Evolutionary conservation across 2,113 vertebrate genomes (phyloP).

Genomic region (Chinchilla lanigera): DNA sequence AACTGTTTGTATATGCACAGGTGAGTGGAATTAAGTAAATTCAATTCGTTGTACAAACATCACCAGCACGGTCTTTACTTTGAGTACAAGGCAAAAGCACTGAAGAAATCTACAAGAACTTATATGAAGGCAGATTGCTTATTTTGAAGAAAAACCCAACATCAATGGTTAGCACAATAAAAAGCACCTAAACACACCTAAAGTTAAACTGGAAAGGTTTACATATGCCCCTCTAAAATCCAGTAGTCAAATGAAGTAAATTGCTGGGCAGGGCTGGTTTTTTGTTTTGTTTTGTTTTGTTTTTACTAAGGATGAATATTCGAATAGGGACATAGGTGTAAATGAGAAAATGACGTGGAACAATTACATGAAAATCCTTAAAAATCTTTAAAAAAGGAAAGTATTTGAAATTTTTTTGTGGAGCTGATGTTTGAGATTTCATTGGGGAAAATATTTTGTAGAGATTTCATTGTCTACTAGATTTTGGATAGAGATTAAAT

Average conservation of each 20-base stretch:
- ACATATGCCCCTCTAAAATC: neutral
- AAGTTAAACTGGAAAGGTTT: constrained; percentile 58
- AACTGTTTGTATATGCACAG: neutral
- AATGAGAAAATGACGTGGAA: constrained; percentile 59
- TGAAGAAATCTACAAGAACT: constrained; percentile 24
- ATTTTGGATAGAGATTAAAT: constrained; percentile 70
- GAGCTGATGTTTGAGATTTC: constrained; percentile 58
- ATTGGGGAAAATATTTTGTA: constrained; percentile 54
- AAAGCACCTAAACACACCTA: neutral
- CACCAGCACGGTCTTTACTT: neutral
- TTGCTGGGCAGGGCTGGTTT: constrained; percentile 27
- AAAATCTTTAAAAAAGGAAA: neutral
- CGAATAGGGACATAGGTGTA: constrained; percentile 32
- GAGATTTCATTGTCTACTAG: constrained; percentile 68
- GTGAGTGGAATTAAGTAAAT: neutral
- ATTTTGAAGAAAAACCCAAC: neutral
- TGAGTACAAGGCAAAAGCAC: neutral
- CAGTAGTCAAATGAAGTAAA: constrained; percentile 46
- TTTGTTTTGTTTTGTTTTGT: constrained; percentile 56
- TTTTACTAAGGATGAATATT: constrained; percentile 58
- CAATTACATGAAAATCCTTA: constrained; percentile 45
- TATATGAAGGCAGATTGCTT: neutral
- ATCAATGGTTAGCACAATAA: neutral
- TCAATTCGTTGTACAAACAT: neutral
- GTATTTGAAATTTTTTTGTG: neutral